Evolutionary conservation across 2,888 invertebrate genomes (phyloP), one percentile per base, ranked within the genome.

Genomic region (Pteria penguin): DNA sequence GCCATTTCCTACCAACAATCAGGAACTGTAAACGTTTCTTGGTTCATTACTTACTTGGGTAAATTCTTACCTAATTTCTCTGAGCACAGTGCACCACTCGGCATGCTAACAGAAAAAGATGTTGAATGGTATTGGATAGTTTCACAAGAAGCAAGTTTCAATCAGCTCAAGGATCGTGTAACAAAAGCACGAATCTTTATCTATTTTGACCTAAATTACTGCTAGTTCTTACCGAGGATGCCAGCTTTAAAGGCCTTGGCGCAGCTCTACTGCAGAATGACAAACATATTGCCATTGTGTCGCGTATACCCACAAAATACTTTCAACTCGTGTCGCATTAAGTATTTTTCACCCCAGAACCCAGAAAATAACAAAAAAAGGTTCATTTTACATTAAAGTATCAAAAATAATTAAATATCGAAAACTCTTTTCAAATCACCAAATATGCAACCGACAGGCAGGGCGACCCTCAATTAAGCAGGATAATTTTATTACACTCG

Each of bases 231-330:
- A 74, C 71, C 4, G 80, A 80, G 54, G 85, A 86, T 61, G 82
- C 84, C 5, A 79, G 78, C 27, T 78, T 79, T 14, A 72, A 83
- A 67, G 84, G 84, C 4, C 24, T 85, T 2, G 84, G 82, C 3
- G 70, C 82, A 55, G 81, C 77, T 0, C n/a, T 78, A 14, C 18
- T 74, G 2, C 78, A 78, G 45, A 57, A 81, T 27, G 73, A 60
- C 1, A 79, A 36, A 71, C 79, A n/a, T n/a, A n/a, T n/a, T n/a
- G n/a, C n/a, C n/a, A n/a, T n/a, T n/a, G n/a, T n/a, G n/a, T n/a
- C n/a, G n/a, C n/a, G n/a, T n/a, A n/a, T n/a, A n/a, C n/a, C n/a
- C n/a, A n/a, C n/a, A n/a, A n/a, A n/a, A n/a, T n/a, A n/a, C n/a
- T n/a, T n/a, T n/a, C n/a, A n/a, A n/a, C n/a, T n/a, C n/a, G n/a